These are phyloP conservation scores for Ellobium chinense DNA, from an alignment of 2,888 invertebrate genomes.

Conservation along the genomic window DNA sequence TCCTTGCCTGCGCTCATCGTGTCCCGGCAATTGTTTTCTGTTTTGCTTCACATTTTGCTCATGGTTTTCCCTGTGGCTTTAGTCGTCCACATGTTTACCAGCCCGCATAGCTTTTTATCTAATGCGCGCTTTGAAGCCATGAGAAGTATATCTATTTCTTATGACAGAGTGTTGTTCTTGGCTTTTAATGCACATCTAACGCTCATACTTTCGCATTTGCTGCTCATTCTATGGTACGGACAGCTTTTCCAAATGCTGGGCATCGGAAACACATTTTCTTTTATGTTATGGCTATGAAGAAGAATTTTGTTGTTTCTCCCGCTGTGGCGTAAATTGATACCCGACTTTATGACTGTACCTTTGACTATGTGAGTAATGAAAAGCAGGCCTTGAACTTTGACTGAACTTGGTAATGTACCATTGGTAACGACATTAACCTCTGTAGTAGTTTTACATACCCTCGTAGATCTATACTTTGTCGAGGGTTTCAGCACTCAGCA, in stretches of 20 bases:
- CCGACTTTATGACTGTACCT: neutral
- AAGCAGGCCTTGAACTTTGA: neutral
- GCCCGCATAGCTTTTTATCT: neutral
- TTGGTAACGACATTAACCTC: too few relatives aligned
- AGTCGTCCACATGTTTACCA: neutral
- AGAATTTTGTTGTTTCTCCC: neutral
- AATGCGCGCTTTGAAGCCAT: neutral
- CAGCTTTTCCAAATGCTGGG: neutral
- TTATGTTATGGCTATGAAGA: neutral
- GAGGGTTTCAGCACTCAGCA: too few relatives aligned
- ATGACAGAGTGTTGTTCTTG: neutral
- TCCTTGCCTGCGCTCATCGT: neutral
- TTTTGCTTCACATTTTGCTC: neutral
- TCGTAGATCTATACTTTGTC: too few relatives aligned
- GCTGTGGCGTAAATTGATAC: neutral
- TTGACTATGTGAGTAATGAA: neutral
- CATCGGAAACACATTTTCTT: neutral
- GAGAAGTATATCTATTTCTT: neutral
- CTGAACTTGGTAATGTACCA: too few relatives aligned
- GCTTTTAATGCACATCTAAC: neutral
- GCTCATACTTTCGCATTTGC: neutral
- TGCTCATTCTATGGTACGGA: neutral
- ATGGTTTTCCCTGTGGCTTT: neutral
- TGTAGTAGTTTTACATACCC: too few relatives aligned
- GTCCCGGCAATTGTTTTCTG: neutral